phyloP scores from a whole-genome alignment of 2,113 vertebrate genomes.

The Noturus placidus region DNA sequence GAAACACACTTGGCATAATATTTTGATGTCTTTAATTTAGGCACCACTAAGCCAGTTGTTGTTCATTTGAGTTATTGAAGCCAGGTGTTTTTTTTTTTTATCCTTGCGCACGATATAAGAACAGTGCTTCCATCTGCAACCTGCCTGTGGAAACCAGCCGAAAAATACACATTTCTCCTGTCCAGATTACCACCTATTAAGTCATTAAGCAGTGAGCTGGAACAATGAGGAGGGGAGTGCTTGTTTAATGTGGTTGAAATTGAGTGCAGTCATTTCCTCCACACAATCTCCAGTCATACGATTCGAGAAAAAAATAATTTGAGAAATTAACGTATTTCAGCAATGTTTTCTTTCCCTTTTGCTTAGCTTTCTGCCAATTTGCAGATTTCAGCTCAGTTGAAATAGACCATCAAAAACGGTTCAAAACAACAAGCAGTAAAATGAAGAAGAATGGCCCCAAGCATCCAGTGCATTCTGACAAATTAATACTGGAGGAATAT shows the following conservation, averaged over 20 bases:
- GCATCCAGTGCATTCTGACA: conserved; percentile 60
- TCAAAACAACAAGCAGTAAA: conserved; percentile 69
- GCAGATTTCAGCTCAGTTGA: conserved; percentile 79
- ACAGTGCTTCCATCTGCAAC: conserved; percentile 46
- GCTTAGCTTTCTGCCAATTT: conserved; percentile 64
- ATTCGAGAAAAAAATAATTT: conserved; percentile 36
- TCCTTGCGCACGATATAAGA: not conserved
- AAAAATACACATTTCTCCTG: conserved; percentile 37
- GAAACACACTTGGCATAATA: conserved; percentile 14
- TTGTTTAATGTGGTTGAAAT: conserved; percentile 56
- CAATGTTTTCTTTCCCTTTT: conserved; percentile 66
- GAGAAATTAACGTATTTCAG: conserved; percentile 76
- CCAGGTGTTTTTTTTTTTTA: conserved; percentile 30
- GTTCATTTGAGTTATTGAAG: conserved; percentile 12
- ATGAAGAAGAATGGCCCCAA: conserved; percentile 74
- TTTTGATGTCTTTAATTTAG: conserved; percentile 31
- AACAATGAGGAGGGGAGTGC: conserved; percentile 53
- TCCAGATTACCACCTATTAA: conserved; percentile 59
- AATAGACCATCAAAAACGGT: conserved; percentile 90
- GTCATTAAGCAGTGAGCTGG: conserved; percentile 57
- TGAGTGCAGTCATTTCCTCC: conserved; percentile 48
- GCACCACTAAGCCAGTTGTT: not conserved
- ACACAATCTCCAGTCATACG: conserved; percentile 36
- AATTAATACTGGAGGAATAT: conserved; percentile 66
- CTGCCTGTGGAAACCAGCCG: conserved; percentile 47